These are phyloP conservation scores for Ophioninae sp. DNA, from an alignment of 2,888 invertebrate species.

Conservation along the genomic window DNA sequence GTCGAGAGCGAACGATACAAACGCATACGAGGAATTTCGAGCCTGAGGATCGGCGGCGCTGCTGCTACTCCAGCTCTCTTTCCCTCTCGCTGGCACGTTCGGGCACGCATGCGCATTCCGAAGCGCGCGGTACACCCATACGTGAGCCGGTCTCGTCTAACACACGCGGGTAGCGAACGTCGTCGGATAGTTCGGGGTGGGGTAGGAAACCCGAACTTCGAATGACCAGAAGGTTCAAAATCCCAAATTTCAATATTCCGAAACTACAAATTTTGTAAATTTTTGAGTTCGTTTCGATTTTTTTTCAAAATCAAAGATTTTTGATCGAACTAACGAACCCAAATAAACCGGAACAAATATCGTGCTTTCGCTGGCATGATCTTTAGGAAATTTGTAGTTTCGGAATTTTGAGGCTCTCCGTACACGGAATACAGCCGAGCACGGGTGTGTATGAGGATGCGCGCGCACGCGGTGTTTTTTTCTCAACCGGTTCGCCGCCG, in stretches of 20 bases:
- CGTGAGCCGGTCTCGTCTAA: neutral
- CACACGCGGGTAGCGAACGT: neutral
- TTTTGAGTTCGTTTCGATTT: too few relatives aligned
- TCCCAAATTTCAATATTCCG: too few relatives aligned
- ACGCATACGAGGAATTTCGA: conserved; percentile 27
- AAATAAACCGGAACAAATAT: too few relatives aligned
- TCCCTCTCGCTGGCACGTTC: conserved; percentile 4
- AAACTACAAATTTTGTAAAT: too few relatives aligned
- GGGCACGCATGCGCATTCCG: conserved; percentile 10
- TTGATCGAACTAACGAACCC: too few relatives aligned
- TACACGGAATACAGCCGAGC: neutral
- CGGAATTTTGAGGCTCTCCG: too few relatives aligned
- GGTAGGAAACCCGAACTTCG: too few relatives aligned
- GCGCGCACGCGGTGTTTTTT: neutral
- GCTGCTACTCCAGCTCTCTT: neutral
- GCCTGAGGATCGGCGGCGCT: neutral
- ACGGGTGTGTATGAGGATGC: neutral
- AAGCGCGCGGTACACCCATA: neutral
- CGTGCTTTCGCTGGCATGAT: too few relatives aligned
- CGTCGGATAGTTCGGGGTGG: neutral
- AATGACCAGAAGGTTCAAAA: too few relatives aligned
- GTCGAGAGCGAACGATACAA: neutral
- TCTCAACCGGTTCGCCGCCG: neutral
- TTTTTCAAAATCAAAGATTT: too few relatives aligned
- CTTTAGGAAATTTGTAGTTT: too few relatives aligned